These are phyloP conservation scores for Nemapogon koenigi DNA, from an alignment of 2,888 invertebrate species.

Conservation along the genomic window DNA sequence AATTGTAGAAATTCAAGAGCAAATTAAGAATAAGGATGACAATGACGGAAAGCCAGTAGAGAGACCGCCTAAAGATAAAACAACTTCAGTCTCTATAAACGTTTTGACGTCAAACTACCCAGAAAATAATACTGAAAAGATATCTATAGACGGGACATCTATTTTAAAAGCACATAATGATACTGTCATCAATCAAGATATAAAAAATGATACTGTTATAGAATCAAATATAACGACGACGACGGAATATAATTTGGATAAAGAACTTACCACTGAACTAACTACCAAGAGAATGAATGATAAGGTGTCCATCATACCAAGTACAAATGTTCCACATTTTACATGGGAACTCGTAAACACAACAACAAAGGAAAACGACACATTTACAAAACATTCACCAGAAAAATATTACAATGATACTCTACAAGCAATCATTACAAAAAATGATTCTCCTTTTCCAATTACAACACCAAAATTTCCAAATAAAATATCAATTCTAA, in stretches of 20 bases:
- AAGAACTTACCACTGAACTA: conserved; percentile 14
- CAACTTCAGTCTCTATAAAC: conserved; percentile 47
- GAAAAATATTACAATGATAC: conserved; percentile 68
- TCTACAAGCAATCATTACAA: conserved; percentile 68
- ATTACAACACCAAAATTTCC: conserved; percentile 51
- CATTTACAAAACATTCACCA: conserved; percentile 42
- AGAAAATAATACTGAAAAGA: conserved; percentile 42
- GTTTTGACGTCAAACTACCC: conserved; percentile 38
- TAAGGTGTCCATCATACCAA: conserved; percentile 54
- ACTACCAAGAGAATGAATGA: conserved; percentile 39
- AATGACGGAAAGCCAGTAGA: conserved; percentile 48
- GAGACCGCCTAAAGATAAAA: conserved; percentile 55
- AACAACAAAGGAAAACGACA: conserved; percentile 47
- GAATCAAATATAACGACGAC: conserved; percentile 18
- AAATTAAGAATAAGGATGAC: conserved; percentile 23
- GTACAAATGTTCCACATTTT: conserved; percentile 40
- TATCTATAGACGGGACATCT: conserved; percentile 50
- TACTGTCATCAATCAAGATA: conserved; percentile 18
- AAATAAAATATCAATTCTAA: conserved; percentile 51
- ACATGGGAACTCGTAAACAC: conserved; percentile 69
- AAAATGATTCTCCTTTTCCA: conserved; percentile 53
- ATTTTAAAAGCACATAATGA: conserved; percentile 45
- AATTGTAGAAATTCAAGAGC: conserved; percentile 36
- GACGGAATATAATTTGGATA: conserved; percentile 16
- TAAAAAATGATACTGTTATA: conserved; percentile 15